Percentiles rank a stretch among this genome's conserved stretches.
These are phyloP conservation scores for Chlamydotis undulata DNA, from an alignment of 2,113 vertebrate genomes.

Conservation along the genomic window DNA sequence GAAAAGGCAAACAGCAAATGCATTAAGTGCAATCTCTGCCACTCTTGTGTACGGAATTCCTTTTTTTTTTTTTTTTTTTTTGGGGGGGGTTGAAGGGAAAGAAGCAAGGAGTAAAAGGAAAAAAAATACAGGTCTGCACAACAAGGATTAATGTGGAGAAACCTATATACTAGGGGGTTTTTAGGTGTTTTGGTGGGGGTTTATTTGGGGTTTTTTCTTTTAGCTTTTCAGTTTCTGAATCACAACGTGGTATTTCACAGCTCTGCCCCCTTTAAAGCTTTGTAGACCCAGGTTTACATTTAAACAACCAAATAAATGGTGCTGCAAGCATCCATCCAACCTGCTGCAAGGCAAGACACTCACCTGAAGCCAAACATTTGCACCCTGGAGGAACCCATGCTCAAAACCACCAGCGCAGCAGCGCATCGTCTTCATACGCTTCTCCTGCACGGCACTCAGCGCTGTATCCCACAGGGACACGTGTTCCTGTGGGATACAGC, in stretches of 20 bases:
- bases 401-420: background rate
- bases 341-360: background rate
- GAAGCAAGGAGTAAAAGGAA: background rate
- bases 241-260: background rate
- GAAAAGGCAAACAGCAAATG: background rate
- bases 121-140: background rate
- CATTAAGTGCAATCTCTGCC: no score
- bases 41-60: background rate
- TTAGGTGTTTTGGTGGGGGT: background rate
- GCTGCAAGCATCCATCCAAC: background rate
- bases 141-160: background rate
- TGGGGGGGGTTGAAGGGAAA: background rate
- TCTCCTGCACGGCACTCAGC: background rate
- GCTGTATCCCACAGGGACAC: no score
- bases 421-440: fast-evolving
- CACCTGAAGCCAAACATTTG: background rate
- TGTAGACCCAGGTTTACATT: background rate
- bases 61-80: no score
- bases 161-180: background rate
- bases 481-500: background rate
- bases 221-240: background rate
- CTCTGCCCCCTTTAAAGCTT: background rate
- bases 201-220: background rate
- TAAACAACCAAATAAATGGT: fast-evolving
- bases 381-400: background rate